Evolutionary conservation across 2,797 vertebrate genomes (phyloP).

Genomic region (Gymnothorax reevesii): DNA sequence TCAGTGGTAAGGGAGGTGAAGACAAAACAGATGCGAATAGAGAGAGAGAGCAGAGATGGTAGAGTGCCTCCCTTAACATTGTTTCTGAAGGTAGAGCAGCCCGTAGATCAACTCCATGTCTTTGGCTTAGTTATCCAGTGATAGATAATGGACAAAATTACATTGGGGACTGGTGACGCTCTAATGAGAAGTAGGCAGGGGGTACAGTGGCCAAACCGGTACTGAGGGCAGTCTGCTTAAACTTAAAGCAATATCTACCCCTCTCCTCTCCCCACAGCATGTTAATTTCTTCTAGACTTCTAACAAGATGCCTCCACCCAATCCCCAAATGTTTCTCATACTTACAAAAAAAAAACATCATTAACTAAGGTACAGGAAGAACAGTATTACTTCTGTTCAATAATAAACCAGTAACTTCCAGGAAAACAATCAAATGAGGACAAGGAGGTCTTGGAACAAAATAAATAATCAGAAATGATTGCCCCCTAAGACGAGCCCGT

Average conservation of each 20-base stretch:
- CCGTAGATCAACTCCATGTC: conserved; percentile 75
- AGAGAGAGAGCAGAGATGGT: conserved; percentile 46
- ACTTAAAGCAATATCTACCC: conserved; percentile 39
- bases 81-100: conserved; percentile 66
- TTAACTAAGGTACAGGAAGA: neutral
- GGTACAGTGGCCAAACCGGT: conserved; percentile 68
- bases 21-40: conserved; percentile 9
- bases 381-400: neutral
- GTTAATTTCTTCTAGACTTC: neutral
- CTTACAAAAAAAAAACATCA: neutral
- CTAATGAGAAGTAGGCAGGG: neutral
- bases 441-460: neutral
- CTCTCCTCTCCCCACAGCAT: neutral
- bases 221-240: conserved; percentile 39
- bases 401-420: neutral
- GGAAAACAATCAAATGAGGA: conserved; percentile 22
- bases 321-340: neutral
- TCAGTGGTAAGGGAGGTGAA: conserved; percentile 35
- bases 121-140: conserved; percentile 72
- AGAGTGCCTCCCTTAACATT: conserved; percentile 61
- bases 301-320: neutral
- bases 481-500: neutral
- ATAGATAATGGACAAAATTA: conserved; percentile 64
- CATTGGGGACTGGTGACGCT: conserved; percentile 61
- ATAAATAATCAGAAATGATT: neutral